These are phyloP conservation scores for Aspiorhynchus laticeps DNA, from an alignment of 2,113 vertebrate species.

Conservation along the genomic window DNA sequence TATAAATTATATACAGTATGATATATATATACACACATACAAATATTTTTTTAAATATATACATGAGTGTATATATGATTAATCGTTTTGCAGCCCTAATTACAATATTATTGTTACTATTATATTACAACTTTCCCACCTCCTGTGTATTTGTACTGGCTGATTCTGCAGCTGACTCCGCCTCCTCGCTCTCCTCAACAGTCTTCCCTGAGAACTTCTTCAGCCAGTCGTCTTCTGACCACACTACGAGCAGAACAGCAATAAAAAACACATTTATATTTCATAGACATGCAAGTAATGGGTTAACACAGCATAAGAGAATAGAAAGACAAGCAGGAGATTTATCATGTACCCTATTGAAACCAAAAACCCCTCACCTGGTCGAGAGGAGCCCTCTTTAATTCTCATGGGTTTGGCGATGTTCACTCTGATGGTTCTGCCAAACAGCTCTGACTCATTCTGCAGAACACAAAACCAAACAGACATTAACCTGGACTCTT, in stretches of 20 bases:
- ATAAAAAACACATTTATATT: not conserved
- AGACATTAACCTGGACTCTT: not conserved
- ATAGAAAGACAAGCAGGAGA: not conserved
- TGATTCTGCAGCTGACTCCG: constrained; percentile 74
- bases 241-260: constrained; percentile 75
- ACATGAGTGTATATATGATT: too few species aligned
- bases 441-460: constrained; percentile 97
- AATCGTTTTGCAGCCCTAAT: too few species aligned
- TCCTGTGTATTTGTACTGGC: constrained; percentile 78
- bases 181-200: constrained; percentile 84
- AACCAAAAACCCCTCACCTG: constrained; percentile 74
- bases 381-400: constrained; percentile 94
- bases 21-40: too few species aligned
- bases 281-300: not conserved
- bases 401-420: constrained; percentile 97
- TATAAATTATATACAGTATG: too few species aligned
- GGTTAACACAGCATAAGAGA: not conserved
- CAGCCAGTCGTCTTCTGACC: constrained; percentile 98
- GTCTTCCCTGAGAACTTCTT: constrained; percentile 98
- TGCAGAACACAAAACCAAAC: constrained; percentile 58
- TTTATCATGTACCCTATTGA: not conserved
- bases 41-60: too few species aligned
- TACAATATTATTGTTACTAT: too few species aligned
- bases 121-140: constrained; percentile 64
- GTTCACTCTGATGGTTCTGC: constrained; percentile 93